phyloP scores from a whole-genome alignment of 2,797 vertebrate species.

The Prunella strophiata region DNA sequence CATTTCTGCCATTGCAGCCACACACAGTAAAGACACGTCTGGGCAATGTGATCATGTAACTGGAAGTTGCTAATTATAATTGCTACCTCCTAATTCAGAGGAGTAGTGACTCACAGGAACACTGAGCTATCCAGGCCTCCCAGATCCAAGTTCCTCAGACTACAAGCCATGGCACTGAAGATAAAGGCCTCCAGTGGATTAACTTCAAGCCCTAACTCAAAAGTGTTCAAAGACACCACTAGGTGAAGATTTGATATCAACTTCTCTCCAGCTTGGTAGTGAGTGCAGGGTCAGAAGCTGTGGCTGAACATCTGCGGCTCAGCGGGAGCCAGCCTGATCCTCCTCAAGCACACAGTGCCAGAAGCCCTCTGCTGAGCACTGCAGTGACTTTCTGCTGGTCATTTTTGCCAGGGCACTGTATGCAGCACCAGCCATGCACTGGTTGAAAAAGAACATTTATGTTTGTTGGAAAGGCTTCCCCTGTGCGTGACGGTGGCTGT shows the following conservation, averaged over 20 bases:
- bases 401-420: not conserved
- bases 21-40: not conserved
- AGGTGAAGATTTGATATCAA: not conserved
- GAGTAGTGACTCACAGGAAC: not conserved
- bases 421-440: not conserved
- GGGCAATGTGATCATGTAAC: not conserved
- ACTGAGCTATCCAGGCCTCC: not conserved
- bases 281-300: not conserved
- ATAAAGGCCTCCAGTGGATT: not conserved
- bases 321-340: not conserved
- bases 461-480: not conserved
- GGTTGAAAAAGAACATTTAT: not conserved
- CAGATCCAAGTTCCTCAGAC: not conserved
- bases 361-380: not conserved
- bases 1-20: conserved; percentile 5
- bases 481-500: not conserved
- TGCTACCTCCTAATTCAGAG: conserved; percentile 13
- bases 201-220: not conserved
- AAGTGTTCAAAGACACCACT: not conserved
- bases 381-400: not conserved
- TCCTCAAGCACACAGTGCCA: not conserved
- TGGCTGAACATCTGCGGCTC: not conserved
- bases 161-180: not conserved
- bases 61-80: conserved; percentile 41
- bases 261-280: not conserved